A percentile compares a stretch with the other conserved stretches of the same genome.
Evolutionary conservation across 2,113 vertebrate species (phyloP).

Genomic region (Proteles cristata): DNA sequence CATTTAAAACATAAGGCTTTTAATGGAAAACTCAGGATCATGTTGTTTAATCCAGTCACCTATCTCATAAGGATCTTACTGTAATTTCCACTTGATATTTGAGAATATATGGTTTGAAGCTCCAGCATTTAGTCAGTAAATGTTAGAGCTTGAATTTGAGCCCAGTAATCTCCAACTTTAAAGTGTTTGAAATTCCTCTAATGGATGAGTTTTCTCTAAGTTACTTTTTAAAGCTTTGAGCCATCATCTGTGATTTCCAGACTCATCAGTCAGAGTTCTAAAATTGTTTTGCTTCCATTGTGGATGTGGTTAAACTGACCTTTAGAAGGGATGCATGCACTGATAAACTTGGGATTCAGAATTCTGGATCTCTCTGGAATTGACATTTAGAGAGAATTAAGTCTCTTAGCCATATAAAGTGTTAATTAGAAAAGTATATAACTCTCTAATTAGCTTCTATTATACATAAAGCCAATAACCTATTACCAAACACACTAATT

Average conservation of each 20-base stretch:
- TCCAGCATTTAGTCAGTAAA: neutral
- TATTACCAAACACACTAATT: neutral
- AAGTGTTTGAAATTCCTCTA: neutral
- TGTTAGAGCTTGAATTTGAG: neutral
- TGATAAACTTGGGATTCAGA: neutral
- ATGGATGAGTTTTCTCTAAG: neutral
- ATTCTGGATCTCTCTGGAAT: neutral
- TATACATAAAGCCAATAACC: neutral
- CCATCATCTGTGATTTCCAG: neutral
- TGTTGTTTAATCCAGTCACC: neutral
- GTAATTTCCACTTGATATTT: neutral
- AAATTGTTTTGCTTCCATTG: neutral
- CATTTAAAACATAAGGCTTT: neutral
- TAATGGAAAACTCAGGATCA: neutral
- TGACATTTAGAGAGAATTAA: slow-evolving; percentile 12
- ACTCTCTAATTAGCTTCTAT: slow-evolving; percentile 23
- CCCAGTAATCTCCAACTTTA: neutral
- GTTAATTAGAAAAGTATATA: neutral
- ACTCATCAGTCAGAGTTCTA: neutral
- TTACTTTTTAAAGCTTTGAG: neutral
- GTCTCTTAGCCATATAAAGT: neutral
- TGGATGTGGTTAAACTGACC: neutral
- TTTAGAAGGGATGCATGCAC: neutral
- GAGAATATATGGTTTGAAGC: neutral
- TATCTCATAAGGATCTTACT: neutral